Conservation (phyloP, 2,888 invertebrate genomes). For the Noctua pronuba region DNA sequence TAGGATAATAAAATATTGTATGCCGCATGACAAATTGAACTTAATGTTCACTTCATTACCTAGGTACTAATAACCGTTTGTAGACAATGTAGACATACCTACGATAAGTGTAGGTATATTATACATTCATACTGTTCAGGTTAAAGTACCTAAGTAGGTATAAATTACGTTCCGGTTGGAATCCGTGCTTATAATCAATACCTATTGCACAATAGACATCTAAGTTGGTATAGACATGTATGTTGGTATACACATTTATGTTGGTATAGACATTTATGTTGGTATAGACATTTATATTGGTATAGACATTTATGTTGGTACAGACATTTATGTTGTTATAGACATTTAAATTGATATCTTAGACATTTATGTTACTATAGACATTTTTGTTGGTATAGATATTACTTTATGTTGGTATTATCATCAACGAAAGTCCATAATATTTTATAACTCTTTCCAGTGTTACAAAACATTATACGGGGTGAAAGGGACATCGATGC, state of each 20-base stretch:
- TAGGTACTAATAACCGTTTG: too few relatives aligned
- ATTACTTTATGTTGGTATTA: neutral
- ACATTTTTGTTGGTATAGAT: neutral
- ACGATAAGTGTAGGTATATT: neutral
- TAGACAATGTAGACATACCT: too few relatives aligned
- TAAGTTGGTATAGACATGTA: slow-evolving; percentile 4
- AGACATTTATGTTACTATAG: neutral
- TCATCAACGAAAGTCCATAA: neutral
- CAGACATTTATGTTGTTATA: neutral
- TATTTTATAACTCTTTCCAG: too few relatives aligned
- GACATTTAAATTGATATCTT: neutral
- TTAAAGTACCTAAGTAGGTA: neutral
- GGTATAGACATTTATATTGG: neutral
- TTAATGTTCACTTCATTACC: neutral
- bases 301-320: neutral
- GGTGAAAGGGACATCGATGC: too few relatives aligned
- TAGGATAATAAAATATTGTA: slow-evolving; percentile 8
- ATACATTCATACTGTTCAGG: slow-evolving; percentile 6
- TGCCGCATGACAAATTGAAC: slow-evolving; percentile 7
- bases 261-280: neutral
- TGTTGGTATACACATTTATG: neutral
- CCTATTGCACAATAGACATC: slow-evolving; percentile 9
- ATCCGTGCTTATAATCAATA: slow-evolving; percentile 8
- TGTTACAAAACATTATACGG: neutral
- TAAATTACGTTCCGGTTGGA: slow-evolving; percentile 11